A percentile compares a stretch with the other conserved stretches of the same genome.
Conservation (phyloP, 2,113 vertebrate species). For the Gila orcuttii region DNA sequence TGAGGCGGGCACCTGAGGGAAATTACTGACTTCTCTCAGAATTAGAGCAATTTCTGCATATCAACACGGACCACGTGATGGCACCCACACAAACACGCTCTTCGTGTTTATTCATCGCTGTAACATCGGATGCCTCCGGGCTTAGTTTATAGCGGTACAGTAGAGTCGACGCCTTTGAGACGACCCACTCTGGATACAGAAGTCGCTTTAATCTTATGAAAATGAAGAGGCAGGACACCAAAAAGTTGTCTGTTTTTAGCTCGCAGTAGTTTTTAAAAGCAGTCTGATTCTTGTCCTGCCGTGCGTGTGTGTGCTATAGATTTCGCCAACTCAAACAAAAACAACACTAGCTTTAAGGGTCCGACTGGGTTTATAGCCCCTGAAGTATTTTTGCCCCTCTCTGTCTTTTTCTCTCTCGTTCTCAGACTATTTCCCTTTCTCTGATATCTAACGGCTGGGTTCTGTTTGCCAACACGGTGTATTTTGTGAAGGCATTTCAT, state of each 20-base stretch:
- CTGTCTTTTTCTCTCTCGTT: not conserved
- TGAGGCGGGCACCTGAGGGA: conserved; percentile 37
- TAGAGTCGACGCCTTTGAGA: conserved; percentile 4
- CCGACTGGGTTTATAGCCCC: conserved; percentile 30
- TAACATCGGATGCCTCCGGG: not conserved
- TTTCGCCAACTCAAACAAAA: not conserved
- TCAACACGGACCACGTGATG: not conserved
- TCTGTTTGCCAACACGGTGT: conserved; percentile 34
- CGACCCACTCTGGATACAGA: conserved; percentile 29
- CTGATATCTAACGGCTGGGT: not conserved
- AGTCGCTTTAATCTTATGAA: conserved; percentile 48
- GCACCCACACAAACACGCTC: conserved; percentile 26
- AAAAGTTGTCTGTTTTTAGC: conserved; percentile 35
- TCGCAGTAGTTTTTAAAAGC: conserved; percentile 13
- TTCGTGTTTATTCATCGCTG: conserved; percentile 30
- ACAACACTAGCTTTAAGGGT: conserved; percentile 27
- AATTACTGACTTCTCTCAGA: conserved; percentile 33
- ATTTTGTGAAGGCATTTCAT: conserved; percentile 53
- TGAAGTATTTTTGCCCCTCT: not conserved
- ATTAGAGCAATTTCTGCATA: conserved; percentile 28
- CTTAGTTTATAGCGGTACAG: conserved; percentile 20
- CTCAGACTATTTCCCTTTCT: not conserved
- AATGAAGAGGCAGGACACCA: conserved; percentile 39
- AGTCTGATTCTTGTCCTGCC: not conserved
- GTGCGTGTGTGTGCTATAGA: conserved; percentile 12